Percentiles rank a stretch among this genome's conserved stretches.
phyloP scores from a whole-genome alignment of 2,113 vertebrate species.

The Tupaia chinensis region DNA sequence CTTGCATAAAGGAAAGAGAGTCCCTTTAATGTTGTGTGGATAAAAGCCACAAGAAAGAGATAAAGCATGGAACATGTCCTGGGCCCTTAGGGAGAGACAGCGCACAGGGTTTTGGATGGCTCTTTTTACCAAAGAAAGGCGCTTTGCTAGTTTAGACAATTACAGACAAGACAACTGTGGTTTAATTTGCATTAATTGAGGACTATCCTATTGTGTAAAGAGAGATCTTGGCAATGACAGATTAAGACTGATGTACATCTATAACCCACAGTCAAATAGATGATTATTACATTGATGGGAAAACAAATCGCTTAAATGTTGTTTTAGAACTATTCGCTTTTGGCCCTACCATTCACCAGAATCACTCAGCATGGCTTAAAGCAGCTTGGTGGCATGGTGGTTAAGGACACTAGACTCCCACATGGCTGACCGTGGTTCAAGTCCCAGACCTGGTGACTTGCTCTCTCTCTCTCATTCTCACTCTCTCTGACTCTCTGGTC shows the following conservation, averaged over 20 bases:
- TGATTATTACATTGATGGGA: slow-evolving; percentile 40
- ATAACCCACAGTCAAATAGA: not conserved
- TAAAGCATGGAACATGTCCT: slow-evolving; percentile 55
- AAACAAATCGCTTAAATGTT: not conserved
- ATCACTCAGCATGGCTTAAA: not conserved
- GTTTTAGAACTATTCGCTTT: not conserved
- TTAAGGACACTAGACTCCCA: too few species aligned
- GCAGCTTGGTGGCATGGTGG: not conserved
- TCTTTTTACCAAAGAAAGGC: slow-evolving; percentile 65
- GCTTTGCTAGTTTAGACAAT: slow-evolving; percentile 75
- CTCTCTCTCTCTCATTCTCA: too few species aligned
- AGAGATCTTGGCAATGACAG: slow-evolving; percentile 58
- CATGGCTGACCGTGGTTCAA: too few species aligned
- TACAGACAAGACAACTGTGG: slow-evolving; percentile 73
- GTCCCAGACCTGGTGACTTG: too few species aligned
- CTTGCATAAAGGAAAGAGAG: slow-evolving; percentile 71
- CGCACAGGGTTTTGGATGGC: not conserved
- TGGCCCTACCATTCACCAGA: not conserved
- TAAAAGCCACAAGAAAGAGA: slow-evolving; percentile 78
- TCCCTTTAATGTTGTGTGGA: slow-evolving; percentile 76
- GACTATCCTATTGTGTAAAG: slow-evolving; percentile 53
- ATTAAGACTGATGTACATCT: slow-evolving; percentile 61
- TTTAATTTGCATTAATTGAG: slow-evolving; percentile 76
- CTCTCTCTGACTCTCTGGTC: too few species aligned
- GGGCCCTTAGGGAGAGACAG: slow-evolving; percentile 61